phyloP scores from a whole-genome alignment of 30 jellyfish, hydroid and myxozoan species.

The Turritopsis rubra region DNA sequence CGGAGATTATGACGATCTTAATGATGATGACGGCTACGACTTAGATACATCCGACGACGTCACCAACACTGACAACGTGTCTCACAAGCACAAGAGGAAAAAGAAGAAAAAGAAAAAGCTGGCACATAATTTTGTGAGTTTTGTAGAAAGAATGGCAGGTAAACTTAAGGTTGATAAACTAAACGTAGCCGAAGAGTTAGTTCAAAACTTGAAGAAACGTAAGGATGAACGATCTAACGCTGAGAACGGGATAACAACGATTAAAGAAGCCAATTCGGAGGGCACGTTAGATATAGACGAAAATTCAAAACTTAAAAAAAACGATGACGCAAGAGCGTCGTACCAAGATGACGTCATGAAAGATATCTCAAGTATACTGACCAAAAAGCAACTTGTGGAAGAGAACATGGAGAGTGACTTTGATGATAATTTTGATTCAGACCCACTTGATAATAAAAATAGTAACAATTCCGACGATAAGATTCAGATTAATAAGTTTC shows the following conservation, averaged over 20 bases:
- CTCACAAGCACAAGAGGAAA: background rate
- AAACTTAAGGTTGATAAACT: constrained; percentile 36
- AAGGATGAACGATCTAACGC: constrained; percentile 3
- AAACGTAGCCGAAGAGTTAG: constrained; percentile 47
- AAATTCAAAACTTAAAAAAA: background rate
- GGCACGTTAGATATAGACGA: background rate
- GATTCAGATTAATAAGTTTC: background rate
- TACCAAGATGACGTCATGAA: background rate
- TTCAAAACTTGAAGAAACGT: constrained; percentile 26
- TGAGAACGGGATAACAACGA: background rate
- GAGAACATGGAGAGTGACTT: background rate
- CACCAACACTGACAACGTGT: background rate
- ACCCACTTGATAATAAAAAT: background rate
- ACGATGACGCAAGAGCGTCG: background rate
- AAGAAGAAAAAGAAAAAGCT: constrained; percentile 3
- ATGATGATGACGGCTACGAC: background rate
- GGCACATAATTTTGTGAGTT: constrained; percentile 32
- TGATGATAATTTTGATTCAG: background rate
- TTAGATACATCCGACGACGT: background rate
- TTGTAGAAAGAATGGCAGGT: constrained; percentile 45
- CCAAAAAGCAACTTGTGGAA: background rate
- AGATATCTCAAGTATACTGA: background rate
- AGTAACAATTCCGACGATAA: background rate
- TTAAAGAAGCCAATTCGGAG: background rate
- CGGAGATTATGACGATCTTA: background rate